Evolutionary conservation across 2,888 invertebrate species (phyloP).

Genomic region (Coecobrya sp.): DNA sequence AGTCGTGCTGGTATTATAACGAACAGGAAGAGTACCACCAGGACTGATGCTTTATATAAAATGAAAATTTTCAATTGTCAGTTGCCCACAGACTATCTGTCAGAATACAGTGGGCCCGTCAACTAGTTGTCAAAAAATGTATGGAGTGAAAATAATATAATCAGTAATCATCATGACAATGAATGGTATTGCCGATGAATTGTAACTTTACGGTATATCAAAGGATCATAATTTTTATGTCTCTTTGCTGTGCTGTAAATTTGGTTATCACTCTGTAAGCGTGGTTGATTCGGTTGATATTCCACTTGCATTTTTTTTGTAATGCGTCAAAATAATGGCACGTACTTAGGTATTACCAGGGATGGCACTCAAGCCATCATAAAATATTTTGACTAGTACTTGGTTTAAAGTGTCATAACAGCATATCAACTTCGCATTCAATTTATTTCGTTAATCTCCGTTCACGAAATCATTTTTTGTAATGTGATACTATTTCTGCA

Average conservation of each 20-base stretch:
- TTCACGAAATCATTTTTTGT: neutral
- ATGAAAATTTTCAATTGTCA: neutral
- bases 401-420: slow-evolving; percentile 39
- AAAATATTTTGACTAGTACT: slow-evolving; percentile 13
- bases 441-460: slow-evolving; percentile 23
- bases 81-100: neutral
- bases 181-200: neutral
- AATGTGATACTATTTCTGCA: neutral
- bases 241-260: neutral
- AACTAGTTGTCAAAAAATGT: slow-evolving; percentile 10
- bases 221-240: slow-evolving; percentile 1
- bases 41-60: neutral
- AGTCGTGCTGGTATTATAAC: neutral
- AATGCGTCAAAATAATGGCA: slow-evolving; percentile 32
- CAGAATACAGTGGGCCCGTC: neutral
- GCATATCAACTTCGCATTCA: neutral
- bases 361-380: slow-evolving; percentile 9
- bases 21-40: slow-evolving; percentile 20
- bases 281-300: neutral
- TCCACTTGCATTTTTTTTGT: neutral
- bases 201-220: slow-evolving; percentile 14
- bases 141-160: neutral
- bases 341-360: neutral
- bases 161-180: slow-evolving; percentile 10
- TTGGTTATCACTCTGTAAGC: neutral